phyloP scores from a whole-genome alignment of 2,888 invertebrate genomes.

The Taphrorychus bicolor region DNA sequence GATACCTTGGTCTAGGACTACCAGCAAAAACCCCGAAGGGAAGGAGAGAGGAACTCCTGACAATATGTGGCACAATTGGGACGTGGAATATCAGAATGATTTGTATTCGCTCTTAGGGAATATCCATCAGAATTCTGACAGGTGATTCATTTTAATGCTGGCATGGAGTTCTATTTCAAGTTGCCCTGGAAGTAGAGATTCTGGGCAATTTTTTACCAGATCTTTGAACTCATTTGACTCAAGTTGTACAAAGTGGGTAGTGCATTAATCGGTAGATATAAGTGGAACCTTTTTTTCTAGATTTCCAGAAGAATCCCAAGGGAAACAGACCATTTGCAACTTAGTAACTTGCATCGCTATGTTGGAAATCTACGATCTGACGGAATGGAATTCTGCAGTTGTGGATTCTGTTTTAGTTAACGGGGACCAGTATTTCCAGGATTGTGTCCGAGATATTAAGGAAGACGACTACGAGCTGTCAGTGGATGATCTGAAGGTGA shows the following conservation, averaged over 20 bases:
- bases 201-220: too few species aligned
- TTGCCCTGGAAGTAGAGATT: too few species aligned
- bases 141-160: conserved; percentile 44
- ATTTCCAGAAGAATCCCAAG: conserved; percentile 65
- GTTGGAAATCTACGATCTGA: conserved; percentile 66
- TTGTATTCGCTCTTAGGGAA: conserved; percentile 74
- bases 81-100: conserved; percentile 72
- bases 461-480: conserved; percentile 65
- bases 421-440: conserved; percentile 66
- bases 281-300: conserved; percentile 27
- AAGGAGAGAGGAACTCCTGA: conserved; percentile 46
- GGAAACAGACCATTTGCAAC: conserved; percentile 69
- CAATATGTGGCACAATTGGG: conserved; percentile 69
- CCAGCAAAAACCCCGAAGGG: conserved; percentile 47
- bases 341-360: conserved; percentile 63
- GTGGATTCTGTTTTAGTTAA: conserved; percentile 68
- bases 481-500: conserved; percentile 64
- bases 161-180: too few species aligned
- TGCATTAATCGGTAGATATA: background rate
- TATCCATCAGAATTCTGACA: conserved; percentile 67
- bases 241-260: too few species aligned
- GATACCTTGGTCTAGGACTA: conserved; percentile 55
- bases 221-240: background rate
- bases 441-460: conserved; percentile 61
- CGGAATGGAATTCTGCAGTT: conserved; percentile 69